Conservation (phyloP, 2,113 vertebrate genomes). For the Hyperopisus bebe region DNA sequence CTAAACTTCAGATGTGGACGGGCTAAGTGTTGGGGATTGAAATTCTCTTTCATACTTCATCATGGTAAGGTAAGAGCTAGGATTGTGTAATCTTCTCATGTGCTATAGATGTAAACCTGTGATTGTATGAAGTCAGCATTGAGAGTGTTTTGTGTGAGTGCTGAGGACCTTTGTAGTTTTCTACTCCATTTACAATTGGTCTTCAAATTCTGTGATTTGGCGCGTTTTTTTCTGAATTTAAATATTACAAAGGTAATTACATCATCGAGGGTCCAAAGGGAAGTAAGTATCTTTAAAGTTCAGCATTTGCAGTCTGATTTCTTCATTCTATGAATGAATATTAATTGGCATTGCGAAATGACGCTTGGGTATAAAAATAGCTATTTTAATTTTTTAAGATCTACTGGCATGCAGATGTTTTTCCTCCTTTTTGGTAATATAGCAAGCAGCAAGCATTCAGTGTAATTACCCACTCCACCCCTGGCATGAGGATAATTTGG, state of each 20-base stretch:
- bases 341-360: neutral
- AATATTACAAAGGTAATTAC: neutral
- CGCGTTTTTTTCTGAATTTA: neutral
- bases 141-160: neutral
- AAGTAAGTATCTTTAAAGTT: neutral
- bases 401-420: neutral
- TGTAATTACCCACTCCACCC: neutral
- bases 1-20: neutral
- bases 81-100: neutral
- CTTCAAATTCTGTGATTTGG: neutral
- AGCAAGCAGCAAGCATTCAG: neutral
- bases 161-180: neutral
- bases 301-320: neutral
- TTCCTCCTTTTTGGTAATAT: neutral
- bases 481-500: neutral
- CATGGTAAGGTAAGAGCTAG: neutral
- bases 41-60: conserved; percentile 13
- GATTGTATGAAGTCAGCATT: neutral
- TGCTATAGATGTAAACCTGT: neutral
- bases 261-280: neutral
- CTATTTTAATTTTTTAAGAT: neutral
- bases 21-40: neutral
- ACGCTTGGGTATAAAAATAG: neutral
- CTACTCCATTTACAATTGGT: neutral
- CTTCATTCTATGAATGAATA: neutral